These are phyloP conservation scores for Nebria salina DNA, from an alignment of 2,888 invertebrate species.

Conservation along the genomic window DNA sequence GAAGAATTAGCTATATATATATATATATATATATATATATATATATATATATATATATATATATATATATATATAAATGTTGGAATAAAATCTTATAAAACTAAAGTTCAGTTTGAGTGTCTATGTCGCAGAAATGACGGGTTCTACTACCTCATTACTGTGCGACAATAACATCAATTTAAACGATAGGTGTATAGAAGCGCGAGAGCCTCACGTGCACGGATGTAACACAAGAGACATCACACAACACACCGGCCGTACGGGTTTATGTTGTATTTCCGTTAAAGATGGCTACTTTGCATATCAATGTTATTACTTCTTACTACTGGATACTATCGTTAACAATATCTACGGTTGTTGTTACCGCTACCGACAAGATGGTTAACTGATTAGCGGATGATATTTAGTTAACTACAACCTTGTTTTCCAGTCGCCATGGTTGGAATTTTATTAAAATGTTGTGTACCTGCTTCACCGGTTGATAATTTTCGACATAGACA, in stretches of 20 bases:
- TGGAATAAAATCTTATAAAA: neutral
- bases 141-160: constrained; percentile 28
- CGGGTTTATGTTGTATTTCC: constrained; percentile 23
- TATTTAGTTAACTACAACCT: constrained; percentile 37
- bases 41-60: too few relatives aligned
- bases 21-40: too few relatives aligned
- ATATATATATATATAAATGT: neutral
- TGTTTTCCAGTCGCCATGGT: constrained; percentile 22
- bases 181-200: neutral
- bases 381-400: constrained; percentile 37
- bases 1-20: neutral
- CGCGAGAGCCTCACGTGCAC: constrained; percentile 7
- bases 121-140: neutral
- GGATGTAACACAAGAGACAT: constrained; percentile 13
- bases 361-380: constrained; percentile 22
- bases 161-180: constrained; percentile 20
- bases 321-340: constrained; percentile 21
- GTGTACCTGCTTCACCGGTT: too few relatives aligned
- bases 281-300: constrained; percentile 24
- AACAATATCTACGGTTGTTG: neutral
- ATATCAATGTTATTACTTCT: constrained; percentile 29
- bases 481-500: too few relatives aligned
- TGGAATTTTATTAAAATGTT: constrained; percentile 19
- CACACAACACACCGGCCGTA: neutral
- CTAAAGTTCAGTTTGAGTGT: neutral